phyloP scores from a whole-genome alignment of 1,140 invertebrate genomes.

The Drosophila pandora region DNA sequence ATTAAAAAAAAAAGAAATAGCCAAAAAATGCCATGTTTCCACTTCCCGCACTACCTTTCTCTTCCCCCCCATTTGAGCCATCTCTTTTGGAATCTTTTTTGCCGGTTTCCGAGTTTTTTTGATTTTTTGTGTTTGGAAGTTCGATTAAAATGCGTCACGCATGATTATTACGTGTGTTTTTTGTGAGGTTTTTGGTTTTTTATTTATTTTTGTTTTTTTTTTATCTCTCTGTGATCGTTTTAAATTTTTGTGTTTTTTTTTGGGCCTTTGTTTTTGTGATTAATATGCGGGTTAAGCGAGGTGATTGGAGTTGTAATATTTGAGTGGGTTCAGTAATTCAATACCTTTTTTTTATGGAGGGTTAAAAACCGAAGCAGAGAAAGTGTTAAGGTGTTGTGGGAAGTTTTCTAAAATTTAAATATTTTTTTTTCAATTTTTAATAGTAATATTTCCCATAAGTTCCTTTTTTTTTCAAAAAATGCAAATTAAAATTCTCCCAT shows the following conservation, averaged over 20 bases:
- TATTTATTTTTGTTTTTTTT: constrained; percentile 30
- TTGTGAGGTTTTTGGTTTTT: constrained; percentile 9
- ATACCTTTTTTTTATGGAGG: constrained; percentile 17
- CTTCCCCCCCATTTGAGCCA: constrained; percentile 10
- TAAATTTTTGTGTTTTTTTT: constrained; percentile 18
- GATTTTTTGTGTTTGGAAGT: constrained; percentile 27
- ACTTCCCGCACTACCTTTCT: constrained; percentile 7
- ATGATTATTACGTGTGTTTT: constrained; percentile 67
- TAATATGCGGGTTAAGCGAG: constrained; percentile 57
- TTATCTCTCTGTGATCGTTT: constrained; percentile 28
- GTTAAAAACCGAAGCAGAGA: constrained; percentile 7
- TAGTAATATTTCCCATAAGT: constrained; percentile 20
- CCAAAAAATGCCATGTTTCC: constrained; percentile 28
- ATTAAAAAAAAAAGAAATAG: constrained; percentile 16
- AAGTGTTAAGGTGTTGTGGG: background rate
- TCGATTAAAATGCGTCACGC: constrained; percentile 74
- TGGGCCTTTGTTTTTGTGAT: constrained; percentile 39
- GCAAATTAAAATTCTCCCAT: constrained; percentile 69
- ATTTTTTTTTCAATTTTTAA: background rate
- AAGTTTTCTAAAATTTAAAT: background rate
- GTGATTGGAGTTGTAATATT: constrained; percentile 37
- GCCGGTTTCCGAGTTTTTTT: constrained; percentile 24
- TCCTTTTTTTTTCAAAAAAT: constrained; percentile 54
- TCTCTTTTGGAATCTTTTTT: constrained; percentile 29
- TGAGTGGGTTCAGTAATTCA: constrained; percentile 37